phyloP scores from a whole-genome alignment of 2,888 invertebrate genomes.

The Pomacea canaliculata region DNA sequence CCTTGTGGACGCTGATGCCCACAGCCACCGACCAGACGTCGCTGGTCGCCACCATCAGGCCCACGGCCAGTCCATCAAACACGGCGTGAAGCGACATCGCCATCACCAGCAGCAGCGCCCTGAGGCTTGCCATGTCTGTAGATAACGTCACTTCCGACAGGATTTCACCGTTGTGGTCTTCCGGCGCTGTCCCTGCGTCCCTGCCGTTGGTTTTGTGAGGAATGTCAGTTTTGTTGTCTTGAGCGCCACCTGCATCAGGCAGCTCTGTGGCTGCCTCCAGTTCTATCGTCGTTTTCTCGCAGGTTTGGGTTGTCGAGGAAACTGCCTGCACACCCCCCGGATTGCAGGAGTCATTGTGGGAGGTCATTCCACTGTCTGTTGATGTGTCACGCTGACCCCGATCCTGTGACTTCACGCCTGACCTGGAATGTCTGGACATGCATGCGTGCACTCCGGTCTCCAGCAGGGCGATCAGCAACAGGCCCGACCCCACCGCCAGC shows the following conservation, averaged over 20 bases:
- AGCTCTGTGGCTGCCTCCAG: not conserved
- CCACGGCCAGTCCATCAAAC: slow-evolving; percentile 75
- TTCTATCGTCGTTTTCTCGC: not conserved
- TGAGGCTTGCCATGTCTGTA: slow-evolving; percentile 26
- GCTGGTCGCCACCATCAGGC: slow-evolving; percentile 62
- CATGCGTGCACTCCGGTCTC: slow-evolving; percentile 40
- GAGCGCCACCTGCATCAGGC: too few species aligned
- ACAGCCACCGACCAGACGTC: slow-evolving; percentile 63
- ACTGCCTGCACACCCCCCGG: not conserved
- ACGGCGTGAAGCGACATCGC: slow-evolving; percentile 74
- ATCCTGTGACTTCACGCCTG: not conserved
- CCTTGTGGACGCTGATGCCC: slow-evolving; percentile 73
- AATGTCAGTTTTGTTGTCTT: not conserved
- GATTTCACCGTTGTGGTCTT: not conserved
- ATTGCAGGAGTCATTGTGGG: not conserved
- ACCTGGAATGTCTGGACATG: not conserved
- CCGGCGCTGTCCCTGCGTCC: not conserved
- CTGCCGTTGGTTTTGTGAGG: too few species aligned
- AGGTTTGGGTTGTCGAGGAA: not conserved
- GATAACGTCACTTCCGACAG: not conserved
- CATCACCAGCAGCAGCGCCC: slow-evolving; percentile 71
- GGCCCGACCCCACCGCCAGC: slow-evolving; percentile 58
- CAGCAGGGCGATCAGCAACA: slow-evolving; percentile 61
- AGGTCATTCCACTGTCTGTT: not conserved
- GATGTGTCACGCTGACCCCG: not conserved